These are phyloP conservation scores for Gopherus flavomarginatus DNA, from an alignment of 2,113 vertebrate species.

Conservation along the genomic window DNA sequence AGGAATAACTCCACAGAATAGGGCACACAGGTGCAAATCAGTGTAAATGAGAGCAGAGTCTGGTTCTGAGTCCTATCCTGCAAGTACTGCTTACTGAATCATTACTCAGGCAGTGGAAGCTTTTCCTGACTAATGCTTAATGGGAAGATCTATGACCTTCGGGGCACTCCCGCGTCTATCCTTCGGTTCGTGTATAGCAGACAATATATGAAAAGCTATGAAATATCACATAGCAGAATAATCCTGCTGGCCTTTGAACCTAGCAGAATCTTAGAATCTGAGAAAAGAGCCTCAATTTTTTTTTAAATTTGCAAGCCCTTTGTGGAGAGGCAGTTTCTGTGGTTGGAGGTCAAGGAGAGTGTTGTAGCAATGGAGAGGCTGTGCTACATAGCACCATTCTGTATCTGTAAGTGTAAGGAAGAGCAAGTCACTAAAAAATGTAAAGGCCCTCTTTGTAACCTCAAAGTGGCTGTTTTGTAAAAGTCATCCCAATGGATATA, in stretches of 20 bases:
- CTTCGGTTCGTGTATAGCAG: not conserved
- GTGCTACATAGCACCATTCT: rapidly evolving
- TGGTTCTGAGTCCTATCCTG: not conserved
- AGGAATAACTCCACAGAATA: not conserved
- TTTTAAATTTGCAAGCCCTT: not conserved
- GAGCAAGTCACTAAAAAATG: not conserved
- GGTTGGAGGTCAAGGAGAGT: not conserved
- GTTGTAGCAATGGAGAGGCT: not conserved
- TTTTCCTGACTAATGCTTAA: not conserved
- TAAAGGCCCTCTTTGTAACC: not conserved
- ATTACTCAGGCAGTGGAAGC: not conserved
- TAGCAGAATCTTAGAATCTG: not conserved
- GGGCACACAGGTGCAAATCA: not conserved
- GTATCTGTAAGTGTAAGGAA: not conserved
- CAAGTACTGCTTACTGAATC: not conserved
- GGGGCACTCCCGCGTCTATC: not conserved
- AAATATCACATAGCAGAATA: not conserved
- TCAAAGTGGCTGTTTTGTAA: not conserved
- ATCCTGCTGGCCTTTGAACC: not conserved
- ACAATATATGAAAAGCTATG: not conserved
- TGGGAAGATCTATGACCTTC: not conserved
- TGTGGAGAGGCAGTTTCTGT: not conserved
- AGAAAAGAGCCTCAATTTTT: not conserved
- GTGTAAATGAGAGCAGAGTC: not conserved
- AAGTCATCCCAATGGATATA: too few relatives aligned